Percentiles rank a stretch among this genome's conserved stretches.
Conservation (phyloP, 2,888 invertebrate genomes). For the Leucophora obtusa region DNA sequence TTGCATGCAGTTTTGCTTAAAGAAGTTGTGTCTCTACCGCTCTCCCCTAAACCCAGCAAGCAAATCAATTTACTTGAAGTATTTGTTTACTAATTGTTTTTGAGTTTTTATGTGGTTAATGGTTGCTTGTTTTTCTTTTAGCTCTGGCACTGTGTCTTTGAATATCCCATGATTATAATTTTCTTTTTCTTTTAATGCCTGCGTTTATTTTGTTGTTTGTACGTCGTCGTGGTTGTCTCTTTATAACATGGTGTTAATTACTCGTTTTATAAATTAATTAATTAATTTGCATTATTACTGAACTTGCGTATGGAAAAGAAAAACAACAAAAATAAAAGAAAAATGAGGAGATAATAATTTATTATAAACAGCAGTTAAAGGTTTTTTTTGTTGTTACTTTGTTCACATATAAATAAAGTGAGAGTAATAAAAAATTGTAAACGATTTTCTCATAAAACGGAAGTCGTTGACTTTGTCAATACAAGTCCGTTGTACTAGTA, state of each 20-base stretch:
- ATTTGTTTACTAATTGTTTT: slow-evolving; percentile 61
- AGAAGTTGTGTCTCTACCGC: not conserved
- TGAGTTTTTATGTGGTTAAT: slow-evolving; percentile 35
- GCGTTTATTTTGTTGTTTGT: slow-evolving; percentile 23
- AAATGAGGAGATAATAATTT: slow-evolving; percentile 5
- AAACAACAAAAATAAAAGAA: not conserved
- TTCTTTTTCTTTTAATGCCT: slow-evolving; percentile 26
- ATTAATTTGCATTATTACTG: slow-evolving; percentile 72
- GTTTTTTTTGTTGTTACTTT: slow-evolving; percentile 6
- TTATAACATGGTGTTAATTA: slow-evolving; percentile 73
- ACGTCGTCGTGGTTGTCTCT: slow-evolving; percentile 49
- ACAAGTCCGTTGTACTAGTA: slow-evolving; percentile 6
- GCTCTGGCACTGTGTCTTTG: not conserved
- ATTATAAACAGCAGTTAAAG: slow-evolving; percentile 5
- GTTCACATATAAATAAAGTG: slow-evolving; percentile 15
- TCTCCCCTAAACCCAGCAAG: slow-evolving; percentile 14
- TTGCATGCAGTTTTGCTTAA: slow-evolving; percentile 43
- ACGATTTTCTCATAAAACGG: slow-evolving; percentile 67
- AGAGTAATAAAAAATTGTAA: slow-evolving; percentile 26
- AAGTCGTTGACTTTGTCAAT: slow-evolving; percentile 74
- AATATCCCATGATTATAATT: slow-evolving; percentile 22
- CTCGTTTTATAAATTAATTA: slow-evolving; percentile 72
- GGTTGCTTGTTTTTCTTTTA: slow-evolving; percentile 22
- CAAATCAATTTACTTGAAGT: slow-evolving; percentile 40
- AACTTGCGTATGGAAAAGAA: slow-evolving; percentile 17